phyloP scores from a whole-genome alignment of 2,888 invertebrate species.

The Malachius bipustulatus region DNA sequence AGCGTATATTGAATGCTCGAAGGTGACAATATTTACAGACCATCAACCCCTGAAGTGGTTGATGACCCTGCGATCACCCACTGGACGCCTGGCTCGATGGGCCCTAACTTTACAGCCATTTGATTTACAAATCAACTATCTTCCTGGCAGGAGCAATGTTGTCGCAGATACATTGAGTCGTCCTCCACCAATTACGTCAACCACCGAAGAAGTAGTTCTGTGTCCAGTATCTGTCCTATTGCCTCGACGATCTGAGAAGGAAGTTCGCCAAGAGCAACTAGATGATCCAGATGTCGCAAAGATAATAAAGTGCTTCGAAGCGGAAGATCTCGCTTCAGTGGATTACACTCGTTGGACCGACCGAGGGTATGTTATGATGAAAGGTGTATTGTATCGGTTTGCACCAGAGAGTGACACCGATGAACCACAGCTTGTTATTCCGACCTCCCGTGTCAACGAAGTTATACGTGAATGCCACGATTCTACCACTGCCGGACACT shows the following conservation, averaged over 20 bases:
- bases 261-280: slow-evolving; percentile 15
- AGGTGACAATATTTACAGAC: slow-evolving; percentile 4
- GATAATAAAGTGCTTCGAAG: slow-evolving; percentile 18
- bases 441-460: slow-evolving; percentile 9
- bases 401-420: slow-evolving; percentile 11
- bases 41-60: slow-evolving; percentile 29
- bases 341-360: slow-evolving; percentile 15
- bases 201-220: slow-evolving; percentile 7
- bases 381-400: slow-evolving; percentile 20
- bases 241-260: slow-evolving; percentile 9
- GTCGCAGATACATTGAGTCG: slow-evolving; percentile 33
- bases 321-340: slow-evolving; percentile 4
- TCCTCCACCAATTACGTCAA: slow-evolving; percentile 14
- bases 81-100: slow-evolving; percentile 36
- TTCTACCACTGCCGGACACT: slow-evolving; percentile 21
- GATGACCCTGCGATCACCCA: slow-evolving; percentile 30
- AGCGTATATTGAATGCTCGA: slow-evolving; percentile 2
- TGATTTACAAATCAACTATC: slow-evolving; percentile 30
- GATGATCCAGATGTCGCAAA: slow-evolving; percentile 18
- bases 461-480: slow-evolving; percentile 23
- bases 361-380: slow-evolving; percentile 19
- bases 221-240: slow-evolving; percentile 13
- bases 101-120: slow-evolving; percentile 31
- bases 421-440: slow-evolving; percentile 23
- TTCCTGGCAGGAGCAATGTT: slow-evolving; percentile 30